A percentile compares a stretch with the other conserved stretches of the same genome.
phyloP scores from a whole-genome alignment of 2,113 vertebrate genomes.

The Cavia porcellus region DNA sequence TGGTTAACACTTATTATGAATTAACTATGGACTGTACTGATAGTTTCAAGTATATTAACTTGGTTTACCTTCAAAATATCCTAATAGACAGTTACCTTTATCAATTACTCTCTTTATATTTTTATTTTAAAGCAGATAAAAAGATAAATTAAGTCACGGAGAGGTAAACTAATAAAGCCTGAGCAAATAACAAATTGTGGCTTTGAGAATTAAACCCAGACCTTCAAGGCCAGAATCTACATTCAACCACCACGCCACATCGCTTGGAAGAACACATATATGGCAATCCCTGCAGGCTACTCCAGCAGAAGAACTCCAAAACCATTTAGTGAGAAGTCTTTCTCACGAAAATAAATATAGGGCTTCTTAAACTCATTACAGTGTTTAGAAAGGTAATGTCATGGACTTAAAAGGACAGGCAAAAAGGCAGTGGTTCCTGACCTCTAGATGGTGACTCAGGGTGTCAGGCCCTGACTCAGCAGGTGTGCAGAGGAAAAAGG shows the following conservation, averaged over 20 bases:
- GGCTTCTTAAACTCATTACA: background rate
- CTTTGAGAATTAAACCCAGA: conserved; percentile 36
- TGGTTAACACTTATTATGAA: background rate
- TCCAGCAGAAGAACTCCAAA: background rate
- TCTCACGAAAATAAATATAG: background rate
- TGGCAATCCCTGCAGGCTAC: background rate
- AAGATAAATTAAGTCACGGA: background rate
- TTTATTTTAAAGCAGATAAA: background rate
- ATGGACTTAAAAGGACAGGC: background rate
- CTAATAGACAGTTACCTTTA: background rate
- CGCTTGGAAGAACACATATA: background rate
- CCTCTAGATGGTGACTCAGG: conserved; percentile 60
- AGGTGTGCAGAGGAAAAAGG: background rate
- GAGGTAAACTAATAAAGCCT: background rate
- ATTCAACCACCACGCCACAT: background rate
- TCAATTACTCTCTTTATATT: background rate
- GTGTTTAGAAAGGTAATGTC: background rate
- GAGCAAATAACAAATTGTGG: background rate
- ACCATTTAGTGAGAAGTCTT: background rate
- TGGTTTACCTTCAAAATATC: background rate
- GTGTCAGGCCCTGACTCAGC: background rate
- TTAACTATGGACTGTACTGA: background rate
- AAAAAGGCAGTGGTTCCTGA: background rate
- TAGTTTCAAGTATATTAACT: background rate
- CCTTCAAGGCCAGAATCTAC: background rate